phyloP scores from a whole-genome alignment of 1,140 invertebrate species.

The Teleogryllus occipitalis region DNA sequence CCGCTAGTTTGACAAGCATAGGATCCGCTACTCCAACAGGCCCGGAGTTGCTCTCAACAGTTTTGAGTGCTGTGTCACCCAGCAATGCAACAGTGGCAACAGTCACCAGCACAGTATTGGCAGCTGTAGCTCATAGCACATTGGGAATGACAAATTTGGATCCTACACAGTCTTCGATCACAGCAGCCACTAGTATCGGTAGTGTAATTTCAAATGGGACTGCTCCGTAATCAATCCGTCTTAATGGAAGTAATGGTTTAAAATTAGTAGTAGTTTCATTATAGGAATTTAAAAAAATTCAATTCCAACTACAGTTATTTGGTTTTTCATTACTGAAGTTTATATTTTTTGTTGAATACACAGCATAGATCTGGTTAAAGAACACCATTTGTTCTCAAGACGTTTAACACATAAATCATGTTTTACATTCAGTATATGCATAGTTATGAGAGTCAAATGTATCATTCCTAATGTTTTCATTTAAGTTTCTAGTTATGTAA shows the following conservation, averaged over 20 bases:
- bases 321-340: too few species aligned
- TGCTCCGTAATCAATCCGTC: background rate
- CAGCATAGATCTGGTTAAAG: too few species aligned
- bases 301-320: too few species aligned
- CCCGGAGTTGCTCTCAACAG: background rate
- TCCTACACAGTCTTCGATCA: background rate
- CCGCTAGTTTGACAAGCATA: slow-evolving; percentile 2
- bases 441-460: too few species aligned
- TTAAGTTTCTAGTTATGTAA: too few species aligned
- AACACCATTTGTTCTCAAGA: too few species aligned
- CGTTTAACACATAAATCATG: too few species aligned
- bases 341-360: too few species aligned
- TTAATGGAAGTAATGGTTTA: background rate
- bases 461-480: too few species aligned
- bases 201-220: background rate
- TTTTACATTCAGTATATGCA: too few species aligned
- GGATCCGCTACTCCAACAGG: background rate
- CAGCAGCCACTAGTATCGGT: background rate
- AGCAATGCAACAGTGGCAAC: slow-evolving; percentile 10
- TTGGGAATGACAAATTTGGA: background rate
- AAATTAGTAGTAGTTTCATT: background rate
- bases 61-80: background rate
- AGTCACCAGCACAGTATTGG: background rate
- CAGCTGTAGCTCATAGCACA: background rate
- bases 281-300: too few species aligned